Base-by-base conservation (phyloP, 2,888 invertebrate species). In the Orchesellides sinensis region DNA sequence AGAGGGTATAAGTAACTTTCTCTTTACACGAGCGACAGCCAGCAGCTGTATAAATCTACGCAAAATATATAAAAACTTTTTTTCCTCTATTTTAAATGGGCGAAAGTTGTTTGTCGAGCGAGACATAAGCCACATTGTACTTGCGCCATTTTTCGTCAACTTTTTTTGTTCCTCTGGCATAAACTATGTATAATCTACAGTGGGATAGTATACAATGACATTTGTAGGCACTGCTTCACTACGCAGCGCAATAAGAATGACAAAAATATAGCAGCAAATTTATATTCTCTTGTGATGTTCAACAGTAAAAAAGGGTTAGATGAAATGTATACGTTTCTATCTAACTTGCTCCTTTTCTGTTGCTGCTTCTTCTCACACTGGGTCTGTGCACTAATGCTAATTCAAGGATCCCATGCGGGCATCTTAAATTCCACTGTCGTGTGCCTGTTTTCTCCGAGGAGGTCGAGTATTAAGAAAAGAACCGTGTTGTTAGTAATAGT, bases 371-470 rank as follows among this genome's bases (percentile, higher is more conserved):
- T n/a, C n/a, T n/a, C n/a, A n/a, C n/a, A n/a, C n/a, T n/a, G n/a
- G n/a, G n/a, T 66, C 25, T 66, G 45, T 73, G 61, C 61, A 54
- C 69, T 40, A 52, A 75, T 75, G 75, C 65, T 75, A 75, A 75
- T 75, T 75, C 75, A 54, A 27, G 19, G 65, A 66, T 75, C 75
- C 75, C 65, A 75, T 75, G 75, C 66, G 75, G 75, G 75, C 65
- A 66, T 65, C 74, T 47, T 61, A 25, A 73, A 73, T 73, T 73
- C 49, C 35, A 32, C 21, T 73, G 72, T 61, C 63, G 63, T 73
- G 14, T 25, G 0, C 19, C 17, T 47, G 49, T 68, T 49, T 69
- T 14, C 23, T 29, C 27, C 49, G 21, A 19, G 12, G 19, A 17
- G n/a, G 17, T 72, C 65, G 29, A 47, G 56, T 35, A 70, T 56